Evolutionary conservation across 1,140 invertebrate species (phyloP).

Genomic region (Bombus consobrinus): DNA sequence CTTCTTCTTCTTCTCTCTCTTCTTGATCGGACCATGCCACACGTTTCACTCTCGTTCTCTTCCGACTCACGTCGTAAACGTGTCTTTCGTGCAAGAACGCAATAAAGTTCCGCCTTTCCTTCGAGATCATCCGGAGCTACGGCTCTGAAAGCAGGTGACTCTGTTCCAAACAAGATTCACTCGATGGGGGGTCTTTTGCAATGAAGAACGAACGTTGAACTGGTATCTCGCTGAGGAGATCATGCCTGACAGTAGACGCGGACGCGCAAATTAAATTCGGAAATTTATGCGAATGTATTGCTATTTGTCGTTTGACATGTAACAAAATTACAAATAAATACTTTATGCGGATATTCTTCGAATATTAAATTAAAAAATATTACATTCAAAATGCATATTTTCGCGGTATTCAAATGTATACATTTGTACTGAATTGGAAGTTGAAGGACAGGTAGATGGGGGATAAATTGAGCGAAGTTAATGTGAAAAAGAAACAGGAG

Average conservation of each 20-base stretch:
- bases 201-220: conserved; percentile 50
- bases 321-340: neutral
- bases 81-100: conserved; percentile 51
- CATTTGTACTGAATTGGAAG: neutral
- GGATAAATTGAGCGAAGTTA: conserved; percentile 67
- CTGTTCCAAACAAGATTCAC: conserved; percentile 64
- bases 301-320: neutral
- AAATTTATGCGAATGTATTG: conserved; percentile 13
- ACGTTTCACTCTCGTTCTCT: conserved; percentile 62
- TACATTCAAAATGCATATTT: neutral
- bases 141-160: conserved; percentile 71
- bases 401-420: neutral
- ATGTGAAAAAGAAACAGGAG: conserved; percentile 66
- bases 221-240: conserved; percentile 26
- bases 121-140: conserved; percentile 46
- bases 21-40: conserved; percentile 22
- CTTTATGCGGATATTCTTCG: neutral
- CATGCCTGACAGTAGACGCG: neutral
- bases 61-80: conserved; percentile 59
- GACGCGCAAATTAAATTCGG: conserved; percentile 19
- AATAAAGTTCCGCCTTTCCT: conserved; percentile 50
- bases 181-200: conserved; percentile 64
- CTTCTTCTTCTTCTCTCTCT: neutral
- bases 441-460: conserved; percentile 26
- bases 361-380: neutral